These are phyloP conservation scores for Trichoplax adhaerens DNA, from an alignment of 37 sponge, comb jelly and placozoan species.

Conservation along the genomic window DNA sequence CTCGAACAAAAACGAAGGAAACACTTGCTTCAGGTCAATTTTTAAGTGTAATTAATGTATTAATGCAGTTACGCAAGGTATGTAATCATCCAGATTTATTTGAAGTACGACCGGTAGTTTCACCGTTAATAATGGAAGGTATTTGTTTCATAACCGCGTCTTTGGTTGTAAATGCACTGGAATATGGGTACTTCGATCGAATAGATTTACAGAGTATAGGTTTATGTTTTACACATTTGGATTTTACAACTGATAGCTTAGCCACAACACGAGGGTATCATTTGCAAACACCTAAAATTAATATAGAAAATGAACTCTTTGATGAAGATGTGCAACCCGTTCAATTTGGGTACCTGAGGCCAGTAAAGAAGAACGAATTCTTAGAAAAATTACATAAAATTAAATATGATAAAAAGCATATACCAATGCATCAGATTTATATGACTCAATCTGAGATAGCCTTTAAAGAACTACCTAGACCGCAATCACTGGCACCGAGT, in stretches of 20 bases:
- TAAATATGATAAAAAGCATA: no score
- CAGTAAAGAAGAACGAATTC: no score
- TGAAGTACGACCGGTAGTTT: constrained; percentile 70
- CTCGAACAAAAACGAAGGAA: constrained; percentile 47
- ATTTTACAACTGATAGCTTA: background rate
- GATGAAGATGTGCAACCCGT: no score
- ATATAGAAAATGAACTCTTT: no score
- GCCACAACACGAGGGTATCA: no score
- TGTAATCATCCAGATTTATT: constrained; percentile 99
- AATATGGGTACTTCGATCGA: constrained; percentile 39
- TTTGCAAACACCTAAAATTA: no score
- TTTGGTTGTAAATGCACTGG: constrained; percentile 21
- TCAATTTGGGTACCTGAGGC: no score
- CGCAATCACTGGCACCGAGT: no score
- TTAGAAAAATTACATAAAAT: no score
- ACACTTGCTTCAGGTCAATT: constrained; percentile 63
- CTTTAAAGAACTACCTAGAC: no score
- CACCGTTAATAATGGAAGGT: constrained; percentile 38
- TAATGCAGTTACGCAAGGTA: constrained; percentile 99
- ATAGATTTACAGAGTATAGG: constrained; percentile 47
- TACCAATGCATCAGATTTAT: no score
- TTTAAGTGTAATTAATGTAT: constrained; percentile 92
- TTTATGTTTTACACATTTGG: constrained; percentile 43
- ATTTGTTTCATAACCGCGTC: constrained; percentile 58
- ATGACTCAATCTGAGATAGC: no score